Conservation (phyloP, 2,888 invertebrate species). For the Choristoneura rosaceana region DNA sequence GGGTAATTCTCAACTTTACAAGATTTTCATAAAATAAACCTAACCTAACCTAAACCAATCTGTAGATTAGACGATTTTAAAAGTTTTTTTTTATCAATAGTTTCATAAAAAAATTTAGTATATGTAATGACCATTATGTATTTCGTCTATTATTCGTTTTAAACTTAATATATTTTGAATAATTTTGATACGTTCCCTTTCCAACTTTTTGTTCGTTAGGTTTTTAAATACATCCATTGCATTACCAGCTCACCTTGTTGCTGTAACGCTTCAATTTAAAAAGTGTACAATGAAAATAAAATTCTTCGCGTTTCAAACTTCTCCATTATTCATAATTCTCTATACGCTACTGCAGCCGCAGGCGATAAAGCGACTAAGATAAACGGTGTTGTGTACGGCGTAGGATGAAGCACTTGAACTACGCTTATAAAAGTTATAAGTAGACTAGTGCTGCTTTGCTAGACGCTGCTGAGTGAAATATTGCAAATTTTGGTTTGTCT, state of each 20-base stretch:
- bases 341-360: slow-evolving; percentile 39
- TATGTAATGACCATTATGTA: too few species aligned
- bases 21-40: too few species aligned
- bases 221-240: too few species aligned
- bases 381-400: slow-evolving; percentile 29
- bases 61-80: too few species aligned
- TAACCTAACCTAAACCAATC: too few species aligned
- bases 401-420: slow-evolving; percentile 28
- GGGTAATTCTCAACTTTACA: too few species aligned
- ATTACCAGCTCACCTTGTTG: background rate
- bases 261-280: slow-evolving; percentile 22
- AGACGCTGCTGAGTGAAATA: background rate
- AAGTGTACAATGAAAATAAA: slow-evolving; percentile 21
- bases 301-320: slow-evolving; percentile 30
- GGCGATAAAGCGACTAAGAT: slow-evolving; percentile 38
- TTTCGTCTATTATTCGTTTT: too few species aligned
- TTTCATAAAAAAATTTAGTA: too few species aligned
- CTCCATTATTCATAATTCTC: slow-evolving; percentile 42
- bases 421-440: slow-evolving; percentile 9
- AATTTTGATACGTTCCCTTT: too few species aligned
- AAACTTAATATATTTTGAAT: too few species aligned
- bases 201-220: too few species aligned
- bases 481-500: background rate
- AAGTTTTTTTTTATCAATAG: too few species aligned
- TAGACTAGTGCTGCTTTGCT: slow-evolving; percentile 13